phyloP scores from a whole-genome alignment of 1,140 invertebrate species.

The Leptopilina boulardi region DNA sequence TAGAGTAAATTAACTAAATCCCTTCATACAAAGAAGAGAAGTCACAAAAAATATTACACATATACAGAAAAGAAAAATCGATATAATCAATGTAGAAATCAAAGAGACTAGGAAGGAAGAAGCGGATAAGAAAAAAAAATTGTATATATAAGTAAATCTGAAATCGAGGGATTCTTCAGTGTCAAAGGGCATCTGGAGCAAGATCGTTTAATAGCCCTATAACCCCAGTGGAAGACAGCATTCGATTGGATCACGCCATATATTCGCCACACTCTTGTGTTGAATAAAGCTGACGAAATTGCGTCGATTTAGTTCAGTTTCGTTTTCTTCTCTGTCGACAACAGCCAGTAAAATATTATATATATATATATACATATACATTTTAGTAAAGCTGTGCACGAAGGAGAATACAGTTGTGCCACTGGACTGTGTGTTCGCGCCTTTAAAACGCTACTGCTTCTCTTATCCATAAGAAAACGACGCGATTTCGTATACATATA shows the following conservation, averaged over 20 bases:
- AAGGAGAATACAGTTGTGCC: background rate
- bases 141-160: constrained; percentile 20
- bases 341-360: background rate
- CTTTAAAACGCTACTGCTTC: constrained; percentile 20
- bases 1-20: too few species aligned
- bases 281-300: constrained; percentile 65
- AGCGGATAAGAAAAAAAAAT: background rate
- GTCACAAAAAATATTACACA: too few species aligned
- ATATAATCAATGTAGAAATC: too few species aligned
- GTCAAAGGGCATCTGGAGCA: constrained; percentile 51
- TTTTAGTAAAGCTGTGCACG: background rate
- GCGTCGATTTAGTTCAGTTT: constrained; percentile 59
- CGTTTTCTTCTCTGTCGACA: constrained; percentile 37
- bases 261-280: constrained; percentile 36
- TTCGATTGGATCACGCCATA: constrained; percentile 44
- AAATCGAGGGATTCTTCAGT: background rate
- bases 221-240: constrained; percentile 27
- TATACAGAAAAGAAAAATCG: too few species aligned
- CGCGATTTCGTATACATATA: too few species aligned
- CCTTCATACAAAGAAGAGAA: too few species aligned
- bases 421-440: constrained; percentile 35
- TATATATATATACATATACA: too few species aligned
- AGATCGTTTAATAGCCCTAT: constrained; percentile 1
- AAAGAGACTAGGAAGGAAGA: constrained; percentile 6
- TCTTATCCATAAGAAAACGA: constrained; percentile 26